Base-by-base conservation (phyloP, 1,140 invertebrate species). In the Drosophila orosa region DNA sequence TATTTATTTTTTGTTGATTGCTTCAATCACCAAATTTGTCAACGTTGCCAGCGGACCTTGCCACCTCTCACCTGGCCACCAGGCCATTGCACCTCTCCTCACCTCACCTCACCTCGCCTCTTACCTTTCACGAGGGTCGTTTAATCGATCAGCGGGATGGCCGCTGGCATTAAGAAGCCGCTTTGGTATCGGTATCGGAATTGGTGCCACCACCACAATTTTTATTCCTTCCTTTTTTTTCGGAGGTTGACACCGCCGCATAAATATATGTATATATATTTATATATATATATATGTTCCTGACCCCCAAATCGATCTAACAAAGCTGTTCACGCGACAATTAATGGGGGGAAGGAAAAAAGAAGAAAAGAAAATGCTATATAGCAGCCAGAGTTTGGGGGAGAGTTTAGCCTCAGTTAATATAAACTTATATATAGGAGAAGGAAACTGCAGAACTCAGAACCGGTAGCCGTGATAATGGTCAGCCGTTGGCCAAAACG, bases 11-110 rank as follows among this genome's bases (percentile, higher is more conserved):
- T 58, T 8, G 72, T 47, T 68, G 73, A 83, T 87, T 87, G 84
- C 83, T 84, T 87, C 80, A 87, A 87, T 87, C 83, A 89, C 74
- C 72, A 77, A 87, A 89, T 87, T 89, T 87, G 83, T 87, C 83
- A 87, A 77, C 74, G 60, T 24, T 44, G 57, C 61, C 22, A 59
- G 57, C 63, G 73, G 74, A 71, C 74, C 35, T 45, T 37, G 9
- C 58, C 22, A 24, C 29, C 22, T 48, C 5, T 17, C 22, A 33
- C 17, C 63, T 66, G 47, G 31, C 19, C 35, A 37, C 15, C 12
- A 29, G 17, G 7, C n/a, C 33, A 15, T 24, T 13, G 42, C 42
- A 15, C 22, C 42, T 8, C 13, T 8, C 42, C 42, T 24, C 27
- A 29, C 27, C 44, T 0, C 1, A 25, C n/a, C n/a, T n/a, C n/a